Evolutionary conservation across 2,797 vertebrate species (phyloP).

Genomic region (Coccyzus lansbergi): DNA sequence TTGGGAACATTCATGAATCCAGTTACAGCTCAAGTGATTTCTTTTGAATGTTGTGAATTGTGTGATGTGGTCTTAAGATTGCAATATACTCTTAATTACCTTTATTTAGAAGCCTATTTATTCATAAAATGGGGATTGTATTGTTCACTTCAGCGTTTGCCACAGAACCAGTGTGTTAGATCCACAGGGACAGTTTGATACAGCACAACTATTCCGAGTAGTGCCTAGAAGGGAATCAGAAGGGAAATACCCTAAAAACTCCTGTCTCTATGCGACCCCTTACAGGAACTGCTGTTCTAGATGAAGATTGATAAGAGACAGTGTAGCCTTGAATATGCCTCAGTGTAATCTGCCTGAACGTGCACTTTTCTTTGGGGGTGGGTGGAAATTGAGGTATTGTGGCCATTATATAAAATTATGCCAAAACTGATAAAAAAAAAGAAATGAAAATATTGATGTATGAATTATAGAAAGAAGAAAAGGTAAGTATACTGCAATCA

Average conservation of each 20-base stretch:
- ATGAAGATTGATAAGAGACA: not conserved
- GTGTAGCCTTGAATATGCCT: not conserved
- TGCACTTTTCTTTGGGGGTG: not conserved
- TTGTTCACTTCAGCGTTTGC: not conserved
- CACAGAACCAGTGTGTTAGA: not conserved
- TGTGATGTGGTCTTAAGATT: not conserved
- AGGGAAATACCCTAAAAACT: not conserved
- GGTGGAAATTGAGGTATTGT: not conserved
- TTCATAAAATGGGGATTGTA: not conserved
- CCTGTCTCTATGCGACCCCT: not conserved
- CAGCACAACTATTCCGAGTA: not conserved
- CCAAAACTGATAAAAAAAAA: not conserved
- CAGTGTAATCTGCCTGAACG: not conserved
- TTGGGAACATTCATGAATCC: not conserved
- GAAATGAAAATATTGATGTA: not conserved
- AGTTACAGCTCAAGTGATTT: not conserved
- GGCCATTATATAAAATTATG: not conserved
- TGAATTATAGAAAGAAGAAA: not conserved
- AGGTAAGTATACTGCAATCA: not conserved
- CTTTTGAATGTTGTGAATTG: not conserved
- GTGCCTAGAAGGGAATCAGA: not conserved
- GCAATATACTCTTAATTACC: not conserved
- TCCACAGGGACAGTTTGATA: not conserved
- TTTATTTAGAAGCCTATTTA: not conserved
- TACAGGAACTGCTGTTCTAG: not conserved